A percentile compares a stretch with the other conserved stretches of the same genome.
Evolutionary conservation across 2,113 vertebrate species (phyloP).

Genomic region (Ceyx cyanopectus): DNA sequence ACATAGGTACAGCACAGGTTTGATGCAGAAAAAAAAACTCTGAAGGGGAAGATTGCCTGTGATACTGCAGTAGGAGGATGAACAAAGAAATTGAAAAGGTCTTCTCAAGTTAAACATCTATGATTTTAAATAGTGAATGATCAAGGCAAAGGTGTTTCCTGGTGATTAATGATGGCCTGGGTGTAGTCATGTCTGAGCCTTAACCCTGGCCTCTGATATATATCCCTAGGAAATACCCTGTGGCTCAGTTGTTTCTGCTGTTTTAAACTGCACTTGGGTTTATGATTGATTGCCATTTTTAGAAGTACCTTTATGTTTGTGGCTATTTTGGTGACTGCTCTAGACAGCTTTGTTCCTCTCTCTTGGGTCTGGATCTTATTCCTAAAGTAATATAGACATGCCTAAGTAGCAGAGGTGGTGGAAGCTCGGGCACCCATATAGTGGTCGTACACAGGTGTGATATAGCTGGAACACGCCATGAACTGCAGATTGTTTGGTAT

Average conservation of each 20-base stretch:
- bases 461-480: not conserved
- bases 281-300: conserved; percentile 57
- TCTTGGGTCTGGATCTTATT: not conserved
- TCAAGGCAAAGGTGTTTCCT: conserved; percentile 71
- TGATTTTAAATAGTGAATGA: conserved; percentile 49
- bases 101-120: conserved; percentile 34
- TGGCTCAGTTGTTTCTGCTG: conserved; percentile 60
- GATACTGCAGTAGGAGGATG: not conserved
- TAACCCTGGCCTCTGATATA: conserved; percentile 59
- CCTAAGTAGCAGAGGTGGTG: not conserved
- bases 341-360: conserved; percentile 50
- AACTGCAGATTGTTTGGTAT: not conserved
- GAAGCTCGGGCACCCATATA: not conserved
- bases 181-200: conserved; percentile 70
- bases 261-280: conserved; percentile 25
- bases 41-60: not conserved
- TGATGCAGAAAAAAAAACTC: not conserved
- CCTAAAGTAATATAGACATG: not conserved
- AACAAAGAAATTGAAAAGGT: not conserved
- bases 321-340: conserved; percentile 40
- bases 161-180: conserved; percentile 72
- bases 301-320: conserved; percentile 39
- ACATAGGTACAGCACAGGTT: not conserved
- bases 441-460: not conserved
- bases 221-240: conserved; percentile 71